A percentile compares a stretch with the other conserved stretches of the same genome.
Evolutionary conservation across 2,113 vertebrate species (phyloP).

Genomic region (Rhynchopsitta pachyrhyncha): DNA sequence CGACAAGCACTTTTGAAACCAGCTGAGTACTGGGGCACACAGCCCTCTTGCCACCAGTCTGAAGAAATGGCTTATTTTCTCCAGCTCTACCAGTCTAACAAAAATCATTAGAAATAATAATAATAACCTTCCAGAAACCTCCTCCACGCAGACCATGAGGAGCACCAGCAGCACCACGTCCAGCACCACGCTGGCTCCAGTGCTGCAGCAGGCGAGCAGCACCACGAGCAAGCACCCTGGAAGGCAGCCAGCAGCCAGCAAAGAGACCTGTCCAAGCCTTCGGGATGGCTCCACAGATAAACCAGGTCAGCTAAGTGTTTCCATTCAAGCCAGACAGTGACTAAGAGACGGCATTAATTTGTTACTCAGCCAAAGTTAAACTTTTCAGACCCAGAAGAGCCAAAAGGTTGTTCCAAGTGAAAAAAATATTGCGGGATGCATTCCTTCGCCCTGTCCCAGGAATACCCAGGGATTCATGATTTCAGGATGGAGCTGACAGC

Average conservation of each 20-base stretch:
- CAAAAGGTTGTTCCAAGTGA: slow-evolving; percentile 23
- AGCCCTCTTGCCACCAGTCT: fast-evolving
- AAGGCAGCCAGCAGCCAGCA: background rate
- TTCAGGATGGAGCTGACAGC: slow-evolving; percentile 21
- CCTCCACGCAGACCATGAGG: fast-evolving
- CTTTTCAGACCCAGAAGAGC: slow-evolving; percentile 16
- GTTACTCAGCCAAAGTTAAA: background rate
- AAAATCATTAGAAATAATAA: background rate
- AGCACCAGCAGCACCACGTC: fast-evolving
- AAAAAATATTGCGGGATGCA: background rate
- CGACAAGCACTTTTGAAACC: background rate
- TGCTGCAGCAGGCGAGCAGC: background rate
- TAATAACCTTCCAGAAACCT: background rate
- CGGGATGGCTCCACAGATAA: background rate
- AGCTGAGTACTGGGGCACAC: background rate
- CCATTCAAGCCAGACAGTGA: slow-evolving; percentile 38
- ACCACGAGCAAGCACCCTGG: background rate
- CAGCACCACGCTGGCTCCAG: background rate
- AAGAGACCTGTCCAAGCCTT: background rate
- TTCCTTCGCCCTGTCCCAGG: slow-evolving; percentile 4
- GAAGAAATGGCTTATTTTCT: background rate
- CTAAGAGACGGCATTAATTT: slow-evolving; percentile 36
- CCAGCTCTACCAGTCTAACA: background rate
- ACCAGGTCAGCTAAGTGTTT: slow-evolving; percentile 40
- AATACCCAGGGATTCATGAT: slow-evolving; percentile 3